A percentile compares a stretch with the other conserved stretches of the same genome.
phyloP scores from a whole-genome alignment of 2,113 vertebrate species.

The Peucedramus taeniatus region DNA sequence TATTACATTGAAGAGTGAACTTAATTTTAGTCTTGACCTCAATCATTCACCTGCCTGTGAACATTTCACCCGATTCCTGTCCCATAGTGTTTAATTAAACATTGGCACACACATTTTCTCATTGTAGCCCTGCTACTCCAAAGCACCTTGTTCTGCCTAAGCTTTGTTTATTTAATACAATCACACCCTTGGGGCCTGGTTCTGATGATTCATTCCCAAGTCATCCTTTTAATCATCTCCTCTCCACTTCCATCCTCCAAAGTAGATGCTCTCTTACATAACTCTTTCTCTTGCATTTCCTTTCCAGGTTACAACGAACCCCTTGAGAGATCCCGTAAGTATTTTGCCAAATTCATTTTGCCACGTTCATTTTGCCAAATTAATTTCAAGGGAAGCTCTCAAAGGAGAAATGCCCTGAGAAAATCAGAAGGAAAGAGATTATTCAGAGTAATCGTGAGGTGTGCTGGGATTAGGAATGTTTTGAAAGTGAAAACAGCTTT shows the following conservation, averaged over 20 bases:
- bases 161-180: neutral
- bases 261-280: neutral
- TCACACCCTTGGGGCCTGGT: neutral
- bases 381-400: neutral
- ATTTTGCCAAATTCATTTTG: neutral
- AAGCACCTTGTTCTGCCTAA: neutral
- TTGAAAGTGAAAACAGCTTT: neutral
- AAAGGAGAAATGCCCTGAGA: neutral
- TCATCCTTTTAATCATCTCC: neutral
- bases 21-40: neutral
- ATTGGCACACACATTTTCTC: neutral
- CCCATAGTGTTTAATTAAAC: neutral
- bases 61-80: neutral
- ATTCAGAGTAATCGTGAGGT: neutral
- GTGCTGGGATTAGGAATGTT: neutral
- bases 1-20: neutral
- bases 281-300: neutral
- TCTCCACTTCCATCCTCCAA: neutral
- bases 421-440: neutral
- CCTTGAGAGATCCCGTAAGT: neutral
- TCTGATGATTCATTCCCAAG: conserved; percentile 25
- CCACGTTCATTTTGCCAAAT: neutral
- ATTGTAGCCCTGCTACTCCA: neutral
- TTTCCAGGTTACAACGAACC: conserved; percentile 26
- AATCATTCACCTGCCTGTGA: neutral